Evolutionary conservation across 2,113 vertebrate genomes (phyloP).

Genomic region (Dolichotis patagonum): DNA sequence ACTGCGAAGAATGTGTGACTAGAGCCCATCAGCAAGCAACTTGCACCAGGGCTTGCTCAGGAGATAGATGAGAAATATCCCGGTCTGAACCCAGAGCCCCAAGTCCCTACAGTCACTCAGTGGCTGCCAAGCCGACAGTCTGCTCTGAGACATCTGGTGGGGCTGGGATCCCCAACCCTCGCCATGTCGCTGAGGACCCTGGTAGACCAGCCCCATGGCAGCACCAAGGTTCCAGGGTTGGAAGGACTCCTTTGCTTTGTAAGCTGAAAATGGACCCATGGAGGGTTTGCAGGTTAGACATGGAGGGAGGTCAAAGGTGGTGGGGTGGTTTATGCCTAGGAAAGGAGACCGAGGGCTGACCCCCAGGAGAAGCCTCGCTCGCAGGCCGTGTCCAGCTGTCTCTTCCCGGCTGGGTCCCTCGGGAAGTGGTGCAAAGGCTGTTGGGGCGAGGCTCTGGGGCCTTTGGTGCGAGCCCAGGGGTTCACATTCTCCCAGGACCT

Average conservation of each 20-base stretch:
- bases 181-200: not conserved
- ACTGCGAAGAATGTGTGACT: not conserved
- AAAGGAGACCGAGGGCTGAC: too few relatives aligned
- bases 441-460: too few relatives aligned
- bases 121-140: not conserved
- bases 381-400: too few relatives aligned
- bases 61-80: not conserved
- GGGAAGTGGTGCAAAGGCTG: too few relatives aligned
- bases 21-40: not conserved
- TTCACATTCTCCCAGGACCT: too few relatives aligned
- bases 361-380: too few relatives aligned
- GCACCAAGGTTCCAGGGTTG: not conserved
- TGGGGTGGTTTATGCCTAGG: not conserved
- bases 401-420: too few relatives aligned
- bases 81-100: not conserved
- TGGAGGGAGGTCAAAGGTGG: not conserved
- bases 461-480: too few relatives aligned
- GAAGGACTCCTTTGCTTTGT: not conserved
- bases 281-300: conserved; percentile 10
- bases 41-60: not conserved
- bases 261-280: not conserved
- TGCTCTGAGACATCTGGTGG: not conserved
- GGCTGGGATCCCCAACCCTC: not conserved
- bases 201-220: not conserved
- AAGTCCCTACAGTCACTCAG: not conserved